A percentile compares a stretch with the other conserved stretches of the same genome.
These are phyloP conservation scores for Promerops cafer DNA, from an alignment of 2,113 vertebrate genomes.

Conservation along the genomic window DNA sequence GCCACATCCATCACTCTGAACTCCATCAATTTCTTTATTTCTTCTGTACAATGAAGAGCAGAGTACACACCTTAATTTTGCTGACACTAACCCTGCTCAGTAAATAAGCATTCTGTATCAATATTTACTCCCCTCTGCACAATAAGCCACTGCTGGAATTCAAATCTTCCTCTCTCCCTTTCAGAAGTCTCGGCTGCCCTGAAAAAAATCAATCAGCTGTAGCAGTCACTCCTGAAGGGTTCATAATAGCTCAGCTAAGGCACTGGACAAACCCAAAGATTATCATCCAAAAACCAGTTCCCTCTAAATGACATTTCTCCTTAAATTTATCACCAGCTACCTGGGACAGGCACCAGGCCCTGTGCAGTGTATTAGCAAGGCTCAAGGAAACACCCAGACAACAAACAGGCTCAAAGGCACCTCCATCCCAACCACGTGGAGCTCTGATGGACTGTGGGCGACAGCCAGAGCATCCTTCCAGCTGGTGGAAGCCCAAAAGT, in stretches of 20 bases:
- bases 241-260: neutral
- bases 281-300: neutral
- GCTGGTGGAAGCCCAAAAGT: fast-evolving
- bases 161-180: neutral
- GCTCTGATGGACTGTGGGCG: fast-evolving
- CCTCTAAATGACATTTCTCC: neutral
- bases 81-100: slow-evolving; percentile 19
- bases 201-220: slow-evolving; percentile 23
- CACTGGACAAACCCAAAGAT: neutral
- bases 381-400: neutral
- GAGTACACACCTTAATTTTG: slow-evolving; percentile 29
- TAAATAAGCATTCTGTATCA: slow-evolving; percentile 46
- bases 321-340: neutral
- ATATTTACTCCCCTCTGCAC: slow-evolving; percentile 34
- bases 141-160: slow-evolving; percentile 28
- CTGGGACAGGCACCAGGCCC: neutral
- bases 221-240: slow-evolving; percentile 9
- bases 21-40: slow-evolving; percentile 26
- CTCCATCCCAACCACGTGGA: fast-evolving
- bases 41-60: neutral
- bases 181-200: neutral
- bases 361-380: neutral
- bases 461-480: neutral
- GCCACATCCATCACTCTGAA: slow-evolving; percentile 1
- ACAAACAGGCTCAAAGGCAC: neutral